Evolutionary conservation across 1,140 invertebrate species (phyloP).

Genomic region (Hylaeus volcanicus): DNA sequence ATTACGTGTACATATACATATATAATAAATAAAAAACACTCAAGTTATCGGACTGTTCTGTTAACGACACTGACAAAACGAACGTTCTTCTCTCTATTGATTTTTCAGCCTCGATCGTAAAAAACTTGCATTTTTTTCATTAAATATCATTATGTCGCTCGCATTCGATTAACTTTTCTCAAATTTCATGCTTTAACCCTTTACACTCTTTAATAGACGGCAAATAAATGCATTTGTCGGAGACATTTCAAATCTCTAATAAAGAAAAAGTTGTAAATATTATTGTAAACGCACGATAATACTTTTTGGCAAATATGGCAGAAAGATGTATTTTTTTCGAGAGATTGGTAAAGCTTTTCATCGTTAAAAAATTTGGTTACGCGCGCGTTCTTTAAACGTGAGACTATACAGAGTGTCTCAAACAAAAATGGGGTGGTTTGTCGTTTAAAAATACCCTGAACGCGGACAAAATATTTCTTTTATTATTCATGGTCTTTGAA

Average conservation of each 20-base stretch:
- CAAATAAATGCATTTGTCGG: conserved; percentile 14
- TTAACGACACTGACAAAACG: conserved; percentile 45
- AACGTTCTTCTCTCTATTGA: conserved; percentile 11
- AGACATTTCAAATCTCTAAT: neutral
- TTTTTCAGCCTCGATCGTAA: neutral
- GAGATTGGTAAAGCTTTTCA: neutral
- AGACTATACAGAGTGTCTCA: neutral
- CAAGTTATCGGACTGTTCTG: conserved; percentile 49
- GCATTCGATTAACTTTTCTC: neutral
- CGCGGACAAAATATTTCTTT: no score
- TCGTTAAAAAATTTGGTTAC: neutral
- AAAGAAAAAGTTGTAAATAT: neutral
- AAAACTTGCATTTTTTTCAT: neutral
- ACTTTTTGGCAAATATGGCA: neutral
- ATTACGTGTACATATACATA: conserved; percentile 7
- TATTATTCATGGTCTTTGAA: neutral
- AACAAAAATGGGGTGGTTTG: neutral
- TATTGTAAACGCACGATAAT: neutral
- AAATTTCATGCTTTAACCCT: conserved; percentile 27
- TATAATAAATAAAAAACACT: conserved; percentile 57
- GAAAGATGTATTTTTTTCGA: neutral
- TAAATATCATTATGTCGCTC: conserved; percentile 6
- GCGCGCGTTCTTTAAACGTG: neutral
- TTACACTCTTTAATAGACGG: conserved; percentile 7
- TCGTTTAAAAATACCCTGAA: no score